These are phyloP conservation scores for Blastobasis lacticolella DNA, from an alignment of 2,888 invertebrate genomes.

Conservation along the genomic window DNA sequence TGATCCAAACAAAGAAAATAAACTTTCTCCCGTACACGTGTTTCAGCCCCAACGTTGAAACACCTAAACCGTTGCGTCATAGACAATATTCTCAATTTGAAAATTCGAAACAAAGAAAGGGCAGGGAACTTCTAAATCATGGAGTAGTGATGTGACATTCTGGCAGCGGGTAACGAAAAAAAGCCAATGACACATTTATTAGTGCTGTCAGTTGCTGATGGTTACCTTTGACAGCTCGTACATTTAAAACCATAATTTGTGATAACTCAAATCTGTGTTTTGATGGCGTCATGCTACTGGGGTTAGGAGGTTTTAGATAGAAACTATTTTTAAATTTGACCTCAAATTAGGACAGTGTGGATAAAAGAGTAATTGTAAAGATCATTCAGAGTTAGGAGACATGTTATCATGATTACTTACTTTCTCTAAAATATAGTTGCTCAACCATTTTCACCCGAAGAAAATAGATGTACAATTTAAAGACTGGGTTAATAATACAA, in stretches of 20 bases:
- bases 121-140: conserved; percentile 68
- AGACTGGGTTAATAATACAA: too few relatives aligned
- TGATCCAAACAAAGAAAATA: too few relatives aligned
- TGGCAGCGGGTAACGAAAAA: conserved; percentile 39
- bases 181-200: conserved; percentile 68
- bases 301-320: conserved; percentile 27
- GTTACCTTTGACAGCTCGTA: conserved; percentile 63
- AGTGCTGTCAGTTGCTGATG: conserved; percentile 51
- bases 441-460: too few relatives aligned
- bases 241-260: conserved; percentile 63
- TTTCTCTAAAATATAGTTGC: too few relatives aligned
- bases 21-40: conserved; percentile 4
- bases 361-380: conserved; percentile 1
- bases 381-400: background rate
- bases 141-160: conserved; percentile 61
- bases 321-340: conserved; percentile 47
- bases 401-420: too few relatives aligned
- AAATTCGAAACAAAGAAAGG: conserved; percentile 67
- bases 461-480: too few relatives aligned
- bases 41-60: background rate
- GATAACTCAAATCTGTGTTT: conserved; percentile 60
- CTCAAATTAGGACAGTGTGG: conserved; percentile 3
- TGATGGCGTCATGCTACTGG: conserved; percentile 50
- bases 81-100: conserved; percentile 26
- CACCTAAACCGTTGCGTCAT: conserved; percentile 24